Evolutionary conservation across 2,113 vertebrate genomes (phyloP), one percentile per base, ranked within the genome.

Genomic region (Poicephalus meyeri): DNA sequence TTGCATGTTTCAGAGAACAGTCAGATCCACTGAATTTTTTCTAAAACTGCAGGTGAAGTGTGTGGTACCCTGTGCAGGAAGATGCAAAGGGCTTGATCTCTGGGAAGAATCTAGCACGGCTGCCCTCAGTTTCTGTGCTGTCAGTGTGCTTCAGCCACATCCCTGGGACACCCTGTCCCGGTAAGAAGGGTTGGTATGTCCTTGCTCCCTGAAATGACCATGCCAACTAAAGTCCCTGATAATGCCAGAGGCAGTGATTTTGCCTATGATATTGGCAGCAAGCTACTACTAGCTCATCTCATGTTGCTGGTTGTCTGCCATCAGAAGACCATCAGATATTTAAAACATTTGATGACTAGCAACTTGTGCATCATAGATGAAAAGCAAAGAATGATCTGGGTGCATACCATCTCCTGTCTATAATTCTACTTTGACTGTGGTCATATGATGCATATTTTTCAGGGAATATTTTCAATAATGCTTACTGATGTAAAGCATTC

Each of bases 101-200:
- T 76, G 2, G 9, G 46, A 49, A 49, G 58, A 68, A 14, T 11
- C 16, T 66, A 42, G 66, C 18, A 18, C 1, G 20, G 31, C 23
- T 29, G 16, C 63, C 44, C 10, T 19, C 20, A 5, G 20, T 44
- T 53, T 44, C 61, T 2, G 0, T 5, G 37, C 55, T 53, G 29
- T 13, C 83, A 18, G 13, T 17, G 53, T 49, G 31, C 72, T 53
- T 53, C 72, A 42, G 69, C 33, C 46, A 3, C 1, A 2, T 20
- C 61, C 16, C n/a, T 11, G 28, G 6, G 7, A 6, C 17, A 8
- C 13, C 35, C 33, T 46, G 50, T 65, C 50, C 61, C 1, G 0
- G 1, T 60, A 39, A 70, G 39, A 74, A 60, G 49, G 26, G 14
- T 9, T 64, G 26, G 12, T 77, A 86, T 88, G 41, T 64, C 26